A percentile compares a stretch with the other conserved stretches of the same genome.
Conservation (phyloP, 1,140 invertebrate species). For the Listronotus bonariensis region DNA sequence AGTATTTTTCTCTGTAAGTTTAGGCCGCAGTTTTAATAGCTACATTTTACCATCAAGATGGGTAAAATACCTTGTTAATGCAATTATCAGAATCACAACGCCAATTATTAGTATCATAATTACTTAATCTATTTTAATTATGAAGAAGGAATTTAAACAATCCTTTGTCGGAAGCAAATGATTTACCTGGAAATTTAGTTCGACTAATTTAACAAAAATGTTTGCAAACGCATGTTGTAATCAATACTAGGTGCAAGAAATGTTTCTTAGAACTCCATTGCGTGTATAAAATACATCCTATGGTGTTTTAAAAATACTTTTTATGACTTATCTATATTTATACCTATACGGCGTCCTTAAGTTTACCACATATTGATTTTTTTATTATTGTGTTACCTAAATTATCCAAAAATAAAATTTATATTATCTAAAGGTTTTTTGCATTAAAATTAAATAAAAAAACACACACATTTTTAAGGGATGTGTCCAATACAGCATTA, state of each 20-base stretch:
- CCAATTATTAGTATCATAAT: slow-evolving; percentile 29
- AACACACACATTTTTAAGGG: too few species aligned
- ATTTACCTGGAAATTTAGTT: slow-evolving; percentile 22
- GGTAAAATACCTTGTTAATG: slow-evolving; percentile 26
- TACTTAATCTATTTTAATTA: slow-evolving; percentile 36
- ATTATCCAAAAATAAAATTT: too few species aligned
- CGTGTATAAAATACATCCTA: slow-evolving; percentile 21
- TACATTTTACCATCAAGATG: slow-evolving; percentile 4
- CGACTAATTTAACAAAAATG: slow-evolving; percentile 19
- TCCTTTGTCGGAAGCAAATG: slow-evolving; percentile 28
- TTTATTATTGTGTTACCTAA: too few species aligned
- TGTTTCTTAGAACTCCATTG: slow-evolving; percentile 23
- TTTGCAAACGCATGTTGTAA: slow-evolving; percentile 9
- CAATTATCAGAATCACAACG: slow-evolving; percentile 31
- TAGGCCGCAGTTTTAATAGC: slow-evolving; percentile 8
- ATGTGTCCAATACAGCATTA: too few species aligned
- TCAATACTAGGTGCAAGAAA: slow-evolving; percentile 28
- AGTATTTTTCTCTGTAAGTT: too few species aligned
- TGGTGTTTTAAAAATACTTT: slow-evolving; percentile 17
- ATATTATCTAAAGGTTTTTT: too few species aligned
- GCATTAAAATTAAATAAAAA: too few species aligned
- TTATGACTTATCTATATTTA: too few species aligned
- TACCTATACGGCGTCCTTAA: too few species aligned
- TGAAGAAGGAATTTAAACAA: slow-evolving; percentile 21
- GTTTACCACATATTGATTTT: too few species aligned